Base-by-base conservation (phyloP, 1,140 invertebrate species). In the Ceratina australensis region DNA sequence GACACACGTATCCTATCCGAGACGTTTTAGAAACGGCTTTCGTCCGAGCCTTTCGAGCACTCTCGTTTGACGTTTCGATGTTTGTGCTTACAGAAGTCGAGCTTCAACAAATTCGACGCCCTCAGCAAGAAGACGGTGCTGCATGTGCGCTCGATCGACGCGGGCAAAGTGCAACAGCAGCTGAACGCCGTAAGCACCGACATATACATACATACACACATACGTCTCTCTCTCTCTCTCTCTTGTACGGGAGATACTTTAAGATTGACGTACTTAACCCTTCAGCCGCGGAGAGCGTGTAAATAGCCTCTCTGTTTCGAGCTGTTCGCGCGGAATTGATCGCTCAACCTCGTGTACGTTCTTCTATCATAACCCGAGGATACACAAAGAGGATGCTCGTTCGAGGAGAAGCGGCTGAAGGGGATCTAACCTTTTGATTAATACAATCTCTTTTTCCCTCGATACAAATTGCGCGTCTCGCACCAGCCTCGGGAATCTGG, bases 51-150 rank as follows among this genome's bases (percentile, higher is more conserved):
- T 47, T 54, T 18, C 50, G 60, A 49, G n/a, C 68, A 12, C 33
- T 28, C 33, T 67, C 52, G 33, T 42, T 57, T 83, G 57, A 83
- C 66, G 57, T 8, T 47, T 12, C 20, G 24, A 0, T n/a, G 54
- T 80, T 84, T 80, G 61, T 84, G 72, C 68, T 93, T 93, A 47
- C 92, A 96, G 95, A 96, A 95, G 93, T 95, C 95, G 80, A 96
- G 95, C 91, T 96, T 96, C 89, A 95, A 93, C 81, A 96, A 96
- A 93, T 96, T 96, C 89, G 95, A 96, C 86, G 94, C 95, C 68
- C 89, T 95, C 50, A 94, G 93, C 84, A 96, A 95, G 91, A 95
- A 95, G 88, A 93, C 94, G 80, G 91, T 95, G 24, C 92, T 95
- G 18, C 94, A 95, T 89, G 94, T 95, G 71, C 92, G 94, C 81